Base-by-base conservation (phyloP, 2,888 invertebrate genomes). In the Ypsolopha scabrella region DNA sequence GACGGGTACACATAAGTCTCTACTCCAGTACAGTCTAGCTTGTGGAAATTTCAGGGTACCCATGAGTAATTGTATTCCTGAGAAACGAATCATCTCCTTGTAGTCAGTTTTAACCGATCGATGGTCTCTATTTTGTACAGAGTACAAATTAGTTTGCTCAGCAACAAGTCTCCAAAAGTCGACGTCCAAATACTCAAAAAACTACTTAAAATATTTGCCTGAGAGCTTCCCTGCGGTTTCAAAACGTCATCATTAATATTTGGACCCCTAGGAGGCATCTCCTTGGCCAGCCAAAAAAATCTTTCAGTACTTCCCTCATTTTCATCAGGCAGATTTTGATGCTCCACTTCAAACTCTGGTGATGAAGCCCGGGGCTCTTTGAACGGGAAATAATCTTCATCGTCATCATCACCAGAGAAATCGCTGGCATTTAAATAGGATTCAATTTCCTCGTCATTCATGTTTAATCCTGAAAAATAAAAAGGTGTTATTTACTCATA, bases 101-200 rank as follows among this genome's bases (percentile, higher is more conserved):
- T 41, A 41, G 51, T 54, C 53, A 38, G 56, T 56, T 48, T 52
- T 45, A 41, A 54, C 46, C 51, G 54, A 50, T 45, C 47, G 54
- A 13, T 54, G 38, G 43, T 56, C 51, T 38, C 53, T 41, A 50
- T 51, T 56, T 46, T 56, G 56, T 49, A 53, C 57, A 38, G 52
- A 57, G 52, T 55, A 57, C 51, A 55, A 46, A 41, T 56, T 58
- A 9, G 48, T 56, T 53, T 58, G 58, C 35, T 56, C 55, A 41
- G 56, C 53, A 48, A 52, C 37, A 47, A 54, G 46, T 52, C 56
- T 45, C 55, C 57, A 55, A 53, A 58, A 58, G 41, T 56, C 55
- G 48, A 53, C 46, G 14, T 41, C 54, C 45, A 58, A 50, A 54
- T 55, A 56, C 43, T 56, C 52, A 51, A 54, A 55, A 56, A 56